A percentile compares a stretch with the other conserved stretches of the same genome.
Conservation (phyloP, 2,888 invertebrate genomes). For the Tholera decimalis region DNA sequence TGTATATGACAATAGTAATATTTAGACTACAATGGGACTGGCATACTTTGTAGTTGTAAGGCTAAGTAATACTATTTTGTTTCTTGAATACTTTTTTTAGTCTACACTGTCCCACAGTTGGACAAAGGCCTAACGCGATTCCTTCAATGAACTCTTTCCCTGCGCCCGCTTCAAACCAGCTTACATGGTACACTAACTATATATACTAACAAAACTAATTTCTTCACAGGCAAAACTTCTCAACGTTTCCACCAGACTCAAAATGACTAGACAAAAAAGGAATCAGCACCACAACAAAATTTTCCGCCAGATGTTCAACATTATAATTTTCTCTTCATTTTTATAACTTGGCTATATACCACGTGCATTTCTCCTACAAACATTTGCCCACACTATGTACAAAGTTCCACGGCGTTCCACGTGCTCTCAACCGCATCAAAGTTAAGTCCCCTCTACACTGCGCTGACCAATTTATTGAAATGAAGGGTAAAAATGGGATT, state of each 20-base stretch:
- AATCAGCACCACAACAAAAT: constrained; percentile 13
- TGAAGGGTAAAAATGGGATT: constrained; percentile 75
- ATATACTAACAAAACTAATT: constrained; percentile 21
- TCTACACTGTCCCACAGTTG: too few relatives aligned
- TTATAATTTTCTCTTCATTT: constrained; percentile 56
- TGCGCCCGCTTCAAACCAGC: too few relatives aligned
- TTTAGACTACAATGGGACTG: too few relatives aligned
- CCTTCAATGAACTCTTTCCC: too few relatives aligned
- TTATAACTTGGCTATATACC: constrained; percentile 52
- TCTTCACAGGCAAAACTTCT: constrained; percentile 8
- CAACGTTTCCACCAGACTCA: constrained; percentile 11
- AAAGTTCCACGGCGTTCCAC: constrained; percentile 29
- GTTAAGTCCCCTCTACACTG: constrained; percentile 52
- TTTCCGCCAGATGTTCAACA: constrained; percentile 28
- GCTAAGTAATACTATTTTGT: too few relatives aligned
- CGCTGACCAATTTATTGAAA: constrained; percentile 76
- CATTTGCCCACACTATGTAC: constrained; percentile 57
- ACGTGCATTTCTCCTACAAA: constrained; percentile 56
- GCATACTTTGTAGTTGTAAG: too few relatives aligned
- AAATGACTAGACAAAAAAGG: constrained; percentile 29
- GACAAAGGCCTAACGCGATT: too few relatives aligned
- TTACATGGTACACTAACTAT: too few relatives aligned
- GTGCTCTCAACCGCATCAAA: constrained; percentile 66
- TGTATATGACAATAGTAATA: too few relatives aligned
- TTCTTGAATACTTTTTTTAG: too few relatives aligned